These are phyloP conservation scores for Microtus ochrogaster DNA, from an alignment of 2,113 vertebrate species.

Conservation along the genomic window DNA sequence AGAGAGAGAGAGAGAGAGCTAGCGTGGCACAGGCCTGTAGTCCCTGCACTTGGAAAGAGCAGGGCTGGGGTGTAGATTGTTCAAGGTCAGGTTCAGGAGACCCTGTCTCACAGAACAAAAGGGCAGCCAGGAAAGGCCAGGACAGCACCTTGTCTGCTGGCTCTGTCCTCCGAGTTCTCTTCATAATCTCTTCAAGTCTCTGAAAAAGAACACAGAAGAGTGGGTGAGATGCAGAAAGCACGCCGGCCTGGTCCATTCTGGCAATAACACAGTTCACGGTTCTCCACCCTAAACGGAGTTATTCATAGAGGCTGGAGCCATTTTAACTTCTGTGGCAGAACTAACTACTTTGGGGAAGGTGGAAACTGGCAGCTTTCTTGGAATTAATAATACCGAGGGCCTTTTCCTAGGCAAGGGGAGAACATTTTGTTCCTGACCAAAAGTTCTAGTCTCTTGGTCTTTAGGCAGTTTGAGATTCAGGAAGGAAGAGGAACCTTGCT, in stretches of 20 bases:
- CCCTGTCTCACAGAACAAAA: background rate
- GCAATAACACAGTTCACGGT: background rate
- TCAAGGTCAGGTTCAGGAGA: background rate
- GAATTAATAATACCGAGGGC: background rate
- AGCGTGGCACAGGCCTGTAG: too few species aligned
- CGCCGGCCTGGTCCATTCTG: background rate
- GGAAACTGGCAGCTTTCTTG: background rate
- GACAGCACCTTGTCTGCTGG: conserved; percentile 90
- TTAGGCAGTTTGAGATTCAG: background rate
- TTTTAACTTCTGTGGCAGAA: background rate
- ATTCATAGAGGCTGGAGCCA: background rate
- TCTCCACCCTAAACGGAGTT: background rate
- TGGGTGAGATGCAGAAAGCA: background rate
- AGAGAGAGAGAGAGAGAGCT: background rate
- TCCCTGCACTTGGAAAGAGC: background rate
- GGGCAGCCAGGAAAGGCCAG: background rate
- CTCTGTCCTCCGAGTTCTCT: conserved; percentile 95
- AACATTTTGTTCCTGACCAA: background rate
- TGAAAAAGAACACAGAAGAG: conserved; percentile 80
- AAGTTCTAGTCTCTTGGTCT: background rate
- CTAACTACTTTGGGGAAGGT: background rate
- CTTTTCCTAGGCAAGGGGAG: too few species aligned
- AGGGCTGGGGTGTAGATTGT: background rate
- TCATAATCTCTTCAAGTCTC: conserved; percentile 99
- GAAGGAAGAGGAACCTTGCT: too few species aligned